phyloP scores from a whole-genome alignment of 2,113 vertebrate species.

The Ondatra zibethicus region DNA sequence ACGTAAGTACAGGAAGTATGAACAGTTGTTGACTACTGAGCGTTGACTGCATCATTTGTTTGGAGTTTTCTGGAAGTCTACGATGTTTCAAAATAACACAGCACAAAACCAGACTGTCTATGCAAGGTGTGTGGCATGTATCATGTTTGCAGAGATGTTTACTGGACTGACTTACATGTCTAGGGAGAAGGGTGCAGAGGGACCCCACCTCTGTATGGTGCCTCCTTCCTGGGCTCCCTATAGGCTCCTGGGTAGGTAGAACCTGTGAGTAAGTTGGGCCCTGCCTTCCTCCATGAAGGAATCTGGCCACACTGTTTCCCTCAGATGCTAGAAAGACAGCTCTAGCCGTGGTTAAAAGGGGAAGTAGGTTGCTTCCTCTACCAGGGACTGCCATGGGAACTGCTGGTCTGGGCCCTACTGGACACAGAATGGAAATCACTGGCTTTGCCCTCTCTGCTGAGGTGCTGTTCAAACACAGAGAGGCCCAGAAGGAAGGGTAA shows the following conservation, averaged over 20 bases:
- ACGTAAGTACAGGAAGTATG: background rate
- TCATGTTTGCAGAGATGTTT: rapidly evolving
- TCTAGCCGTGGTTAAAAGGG: background rate
- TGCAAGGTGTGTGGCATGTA: background rate
- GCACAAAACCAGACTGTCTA: background rate
- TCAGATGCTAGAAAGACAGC: background rate
- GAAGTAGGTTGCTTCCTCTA: background rate
- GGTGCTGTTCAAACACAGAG: background rate
- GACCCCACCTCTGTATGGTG: too few relatives aligned
- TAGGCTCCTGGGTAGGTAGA: background rate
- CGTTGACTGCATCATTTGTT: background rate
- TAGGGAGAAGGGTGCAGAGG: background rate
- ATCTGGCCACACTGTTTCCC: background rate
- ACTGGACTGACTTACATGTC: too few relatives aligned
- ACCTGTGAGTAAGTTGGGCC: too few relatives aligned
- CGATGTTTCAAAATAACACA: background rate
- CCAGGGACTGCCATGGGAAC: background rate
- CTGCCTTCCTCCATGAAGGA: background rate
- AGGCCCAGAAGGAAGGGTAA: background rate
- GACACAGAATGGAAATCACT: background rate
- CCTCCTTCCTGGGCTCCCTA: too few relatives aligned
- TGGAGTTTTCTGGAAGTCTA: background rate
- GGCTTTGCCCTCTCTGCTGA: background rate
- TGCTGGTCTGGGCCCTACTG: background rate
- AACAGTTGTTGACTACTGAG: background rate